Evolutionary conservation across 1,140 invertebrate species (phyloP), one percentile per base, ranked within the genome.

Genomic region (Andricus grossulariae): DNA sequence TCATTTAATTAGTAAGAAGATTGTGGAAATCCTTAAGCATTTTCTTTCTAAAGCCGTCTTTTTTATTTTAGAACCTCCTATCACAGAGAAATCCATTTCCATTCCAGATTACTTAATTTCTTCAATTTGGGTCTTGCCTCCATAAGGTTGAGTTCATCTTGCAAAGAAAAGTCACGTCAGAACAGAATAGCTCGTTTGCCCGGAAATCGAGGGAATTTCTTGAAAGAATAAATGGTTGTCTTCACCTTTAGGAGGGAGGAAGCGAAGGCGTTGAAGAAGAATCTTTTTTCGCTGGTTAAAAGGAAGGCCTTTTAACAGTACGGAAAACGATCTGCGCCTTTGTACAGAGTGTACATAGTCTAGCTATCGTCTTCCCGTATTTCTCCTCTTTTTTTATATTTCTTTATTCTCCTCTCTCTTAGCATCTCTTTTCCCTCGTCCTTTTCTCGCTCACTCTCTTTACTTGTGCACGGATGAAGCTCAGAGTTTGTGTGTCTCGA

Each of bases 381-480:
- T 52, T 49, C 66, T 54, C 74, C 25, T 78, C 71, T n/a, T 71
- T 71, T 76, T 78, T 81, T 75, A 73, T 74, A 55, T 75, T 54
- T 74, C 32, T 73, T 39, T 57, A 71, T 84, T 82, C 82, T 84
- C 77, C 81, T 84, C 84, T 84, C 84, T 71, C 79, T 76, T 72
- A 80, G 73, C 75, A 77, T 76, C 71, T 50, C 39, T 54, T 74
- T 54, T 66, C 73, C n/a, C 50, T 19, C 15, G 51, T 25, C 50
- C 60, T 55, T 49, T 60, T 66, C 39, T 66, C 54, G 4, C 39
- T 11, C 49, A 74, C 71, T n/a, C 10, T 49, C 16, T 49, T 21
- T 73, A 60, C 54, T 50, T 49, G 52, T 71, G 49, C 52, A 16
- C 54, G 81, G 83, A 84, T 79, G 74, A 80, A 78, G 73, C 60